A percentile compares a stretch with the other conserved stretches of the same genome.
phyloP scores from a whole-genome alignment of 2,113 vertebrate genomes.

The Mobula birostris region DNA sequence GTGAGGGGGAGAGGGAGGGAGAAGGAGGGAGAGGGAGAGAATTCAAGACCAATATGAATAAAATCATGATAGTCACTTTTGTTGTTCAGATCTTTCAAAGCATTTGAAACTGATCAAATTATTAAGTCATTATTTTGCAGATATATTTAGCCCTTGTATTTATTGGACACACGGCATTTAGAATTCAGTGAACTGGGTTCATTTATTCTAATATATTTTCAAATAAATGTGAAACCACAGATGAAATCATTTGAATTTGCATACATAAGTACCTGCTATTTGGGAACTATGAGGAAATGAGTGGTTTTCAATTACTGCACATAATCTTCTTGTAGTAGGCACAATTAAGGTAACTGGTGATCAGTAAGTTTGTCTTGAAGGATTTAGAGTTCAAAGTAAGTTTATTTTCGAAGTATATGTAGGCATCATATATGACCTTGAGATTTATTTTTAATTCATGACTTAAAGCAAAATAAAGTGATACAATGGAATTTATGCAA shows the following conservation, averaged over 20 bases:
- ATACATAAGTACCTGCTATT: background rate
- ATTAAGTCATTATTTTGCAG: too few species aligned
- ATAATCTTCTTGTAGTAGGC: background rate
- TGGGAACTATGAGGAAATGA: conserved; percentile 6
- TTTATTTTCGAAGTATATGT: too few species aligned
- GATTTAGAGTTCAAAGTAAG: too few species aligned
- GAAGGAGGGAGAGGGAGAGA: too few species aligned
- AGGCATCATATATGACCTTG: too few species aligned
- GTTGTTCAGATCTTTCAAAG: background rate
- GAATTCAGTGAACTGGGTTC: background rate
- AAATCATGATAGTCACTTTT: background rate
- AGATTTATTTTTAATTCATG: too few species aligned
- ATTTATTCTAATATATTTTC: background rate
- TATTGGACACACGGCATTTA: background rate
- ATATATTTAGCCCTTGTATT: background rate
- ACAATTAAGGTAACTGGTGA: background rate
- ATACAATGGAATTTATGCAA: too few species aligned
- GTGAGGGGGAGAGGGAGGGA: too few species aligned
- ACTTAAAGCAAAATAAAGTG: too few species aligned
- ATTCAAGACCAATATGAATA: background rate
- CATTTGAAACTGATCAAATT: background rate
- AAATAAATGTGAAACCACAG: background rate
- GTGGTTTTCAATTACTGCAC: conserved; percentile 2
- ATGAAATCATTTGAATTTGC: background rate
- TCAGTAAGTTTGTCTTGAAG: background rate